Evolutionary conservation across 30 jellyfish, hydroid and myxozoan genomes (phyloP).

Genomic region (Aurelia aurita): DNA sequence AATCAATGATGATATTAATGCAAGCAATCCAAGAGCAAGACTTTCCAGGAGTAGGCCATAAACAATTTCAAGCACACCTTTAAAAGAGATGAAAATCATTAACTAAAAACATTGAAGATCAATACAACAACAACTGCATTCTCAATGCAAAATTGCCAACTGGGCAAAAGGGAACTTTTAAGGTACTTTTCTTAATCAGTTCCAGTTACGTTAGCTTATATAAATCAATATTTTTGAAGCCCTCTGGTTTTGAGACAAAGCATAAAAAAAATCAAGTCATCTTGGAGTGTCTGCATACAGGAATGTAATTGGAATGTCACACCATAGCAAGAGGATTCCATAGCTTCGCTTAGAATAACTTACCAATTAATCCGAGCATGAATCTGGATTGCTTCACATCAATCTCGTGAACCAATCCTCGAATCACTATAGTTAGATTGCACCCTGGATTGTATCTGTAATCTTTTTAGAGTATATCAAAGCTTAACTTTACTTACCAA

Average conservation of each 20-base stretch:
- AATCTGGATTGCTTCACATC: slow-evolving; percentile 28
- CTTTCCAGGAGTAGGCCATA: slow-evolving; percentile 34
- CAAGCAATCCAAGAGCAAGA: slow-evolving; percentile 16
- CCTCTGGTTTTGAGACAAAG: too few species aligned
- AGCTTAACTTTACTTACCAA: slow-evolving; percentile 9
- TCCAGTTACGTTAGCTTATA: too few species aligned
- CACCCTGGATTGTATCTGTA: slow-evolving; percentile 7
- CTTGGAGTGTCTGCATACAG: too few species aligned
- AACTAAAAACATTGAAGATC: not conserved
- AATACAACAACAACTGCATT: not conserved
- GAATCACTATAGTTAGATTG: slow-evolving; percentile 16
- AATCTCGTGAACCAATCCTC: slow-evolving; percentile 26
- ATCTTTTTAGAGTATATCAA: too few species aligned
- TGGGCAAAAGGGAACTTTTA: not conserved
- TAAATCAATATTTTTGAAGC: too few species aligned
- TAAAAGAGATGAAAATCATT: not conserved
- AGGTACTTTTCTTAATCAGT: not conserved
- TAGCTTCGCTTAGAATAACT: not conserved
- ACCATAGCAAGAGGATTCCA: too few species aligned
- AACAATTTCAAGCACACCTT: slow-evolving; percentile 31
- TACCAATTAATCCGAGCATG: slow-evolving; percentile 20
- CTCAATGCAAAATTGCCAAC: not conserved
- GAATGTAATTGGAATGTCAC: too few species aligned
- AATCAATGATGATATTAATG: slow-evolving; percentile 10
- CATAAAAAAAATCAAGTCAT: too few species aligned